phyloP scores from a whole-genome alignment of 2,888 invertebrate genomes.

The Chirona hameri region DNA sequence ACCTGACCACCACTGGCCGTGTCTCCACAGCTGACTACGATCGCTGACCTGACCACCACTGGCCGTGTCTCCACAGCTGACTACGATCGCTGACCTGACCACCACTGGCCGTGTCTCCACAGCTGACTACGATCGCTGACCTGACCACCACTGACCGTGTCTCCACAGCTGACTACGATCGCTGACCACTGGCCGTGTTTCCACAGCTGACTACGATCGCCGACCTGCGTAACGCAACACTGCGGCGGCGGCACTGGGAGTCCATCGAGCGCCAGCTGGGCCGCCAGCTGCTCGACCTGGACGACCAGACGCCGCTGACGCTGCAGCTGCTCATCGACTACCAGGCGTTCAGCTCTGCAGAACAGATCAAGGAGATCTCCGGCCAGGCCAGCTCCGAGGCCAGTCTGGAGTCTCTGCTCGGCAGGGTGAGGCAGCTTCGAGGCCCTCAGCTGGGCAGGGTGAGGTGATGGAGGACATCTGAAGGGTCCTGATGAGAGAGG shows the following conservation, averaged over 20 bases:
- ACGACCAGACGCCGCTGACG: conserved; percentile 49
- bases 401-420: conserved; percentile 2
- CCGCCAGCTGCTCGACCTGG: conserved; percentile 45
- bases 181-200: background rate
- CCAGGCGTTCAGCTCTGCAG: background rate
- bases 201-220: conserved; percentile 42
- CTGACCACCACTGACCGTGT: background rate
- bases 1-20: background rate
- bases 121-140: conserved; percentile 41
- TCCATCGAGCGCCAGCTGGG: background rate
- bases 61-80: conserved; percentile 42
- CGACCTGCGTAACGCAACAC: background rate
- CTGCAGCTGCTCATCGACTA: conserved; percentile 23
- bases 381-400: conserved; percentile 25
- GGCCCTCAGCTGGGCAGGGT: no score
- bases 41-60: conserved; percentile 2
- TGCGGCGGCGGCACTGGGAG: conserved; percentile 2
- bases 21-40: conserved; percentile 42
- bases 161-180: background rate
- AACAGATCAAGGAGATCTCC: background rate
- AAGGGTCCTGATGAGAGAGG: no score
- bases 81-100: background rate
- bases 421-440: background rate
- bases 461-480: no score
- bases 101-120: conserved; percentile 34